These are phyloP conservation scores for Hemicordylus capensis DNA, from an alignment of 2,113 vertebrate species.

Conservation along the genomic window DNA sequence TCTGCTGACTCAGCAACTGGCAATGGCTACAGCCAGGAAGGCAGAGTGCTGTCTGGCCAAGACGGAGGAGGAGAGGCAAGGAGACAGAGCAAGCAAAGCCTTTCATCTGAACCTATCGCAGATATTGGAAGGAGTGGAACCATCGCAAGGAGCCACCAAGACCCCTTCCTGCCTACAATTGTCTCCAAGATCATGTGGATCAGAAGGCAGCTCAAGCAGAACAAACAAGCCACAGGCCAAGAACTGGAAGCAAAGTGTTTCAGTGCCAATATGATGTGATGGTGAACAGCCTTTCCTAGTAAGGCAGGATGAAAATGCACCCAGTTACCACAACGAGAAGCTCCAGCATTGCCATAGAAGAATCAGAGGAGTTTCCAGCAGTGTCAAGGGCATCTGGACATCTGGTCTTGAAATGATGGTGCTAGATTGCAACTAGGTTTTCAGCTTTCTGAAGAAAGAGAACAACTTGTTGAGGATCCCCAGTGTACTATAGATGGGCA, in stretches of 20 bases:
- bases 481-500: not conserved
- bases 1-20: slow-evolving; percentile 1
- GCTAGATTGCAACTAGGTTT: not conserved
- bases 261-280: not conserved
- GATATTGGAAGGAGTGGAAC: not conserved
- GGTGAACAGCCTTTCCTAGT: not conserved
- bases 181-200: not conserved
- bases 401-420: not conserved
- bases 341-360: not conserved
- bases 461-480: not conserved
- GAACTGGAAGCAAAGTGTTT: not conserved
- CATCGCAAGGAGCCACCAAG: not conserved
- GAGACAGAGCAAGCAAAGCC: not conserved
- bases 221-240: not conserved
- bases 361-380: not conserved
- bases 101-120: not conserved
- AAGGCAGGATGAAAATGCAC: not conserved
- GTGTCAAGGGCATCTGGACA: not conserved
- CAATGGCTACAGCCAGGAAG: not conserved
- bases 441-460: too few relatives aligned
- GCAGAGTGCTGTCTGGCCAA: not conserved
- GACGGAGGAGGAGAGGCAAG: not conserved
- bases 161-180: not conserved
- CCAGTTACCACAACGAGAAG: not conserved
- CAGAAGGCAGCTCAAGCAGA: not conserved